Evolutionary conservation across 64 coral and sea anemone species (phyloP), one percentile per base, ranked within the genome.

Genomic region (Montipora foliosa): DNA sequence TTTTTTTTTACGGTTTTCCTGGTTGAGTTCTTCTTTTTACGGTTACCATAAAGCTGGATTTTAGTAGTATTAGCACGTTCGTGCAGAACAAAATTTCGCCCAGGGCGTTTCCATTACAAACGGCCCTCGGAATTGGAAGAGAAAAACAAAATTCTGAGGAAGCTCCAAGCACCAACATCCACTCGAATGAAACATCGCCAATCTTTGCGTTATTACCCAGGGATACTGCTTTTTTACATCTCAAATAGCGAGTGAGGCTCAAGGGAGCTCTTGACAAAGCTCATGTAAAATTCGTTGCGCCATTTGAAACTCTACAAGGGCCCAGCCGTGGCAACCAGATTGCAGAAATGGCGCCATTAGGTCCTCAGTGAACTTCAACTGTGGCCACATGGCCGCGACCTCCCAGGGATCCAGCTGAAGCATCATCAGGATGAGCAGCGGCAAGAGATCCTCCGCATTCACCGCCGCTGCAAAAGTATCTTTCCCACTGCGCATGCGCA

Each of bases 251-350:
- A 24, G 4, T 71, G 5, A 4, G 68, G 1, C 17, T 71, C 8
- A 4, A 15, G 70, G 92, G 67, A 99, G 96, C 52, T 99, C 78
- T 72, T 81, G 87, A 75, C 98, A 99, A 13, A 99, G 89, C 44
- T 83, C 20, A 49, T 90, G 86, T 5, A 99, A 81, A 71, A 99
- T 75, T 19, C 90, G 75, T 44, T 91, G 86, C 4, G 98, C 98
- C 74, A 92, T 84, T 44, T 99, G 92, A 81, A 99, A 99, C 69
- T 96, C 92, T 1, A 89, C 61, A 16, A 99, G 78, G 49, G 98
- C 98, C 95, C 95, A 99, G n/a, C 95, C 95, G 83, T 99, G 98
- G 47, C 98, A 99, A 4, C 98, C 98, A 58, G 95, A 89, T 8
- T 59, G 46, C 19, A 99, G 80, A 59, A 96, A 99, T 47, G 89